phyloP scores from a whole-genome alignment of 2,113 vertebrate genomes.

The Dipodomys ordii region DNA sequence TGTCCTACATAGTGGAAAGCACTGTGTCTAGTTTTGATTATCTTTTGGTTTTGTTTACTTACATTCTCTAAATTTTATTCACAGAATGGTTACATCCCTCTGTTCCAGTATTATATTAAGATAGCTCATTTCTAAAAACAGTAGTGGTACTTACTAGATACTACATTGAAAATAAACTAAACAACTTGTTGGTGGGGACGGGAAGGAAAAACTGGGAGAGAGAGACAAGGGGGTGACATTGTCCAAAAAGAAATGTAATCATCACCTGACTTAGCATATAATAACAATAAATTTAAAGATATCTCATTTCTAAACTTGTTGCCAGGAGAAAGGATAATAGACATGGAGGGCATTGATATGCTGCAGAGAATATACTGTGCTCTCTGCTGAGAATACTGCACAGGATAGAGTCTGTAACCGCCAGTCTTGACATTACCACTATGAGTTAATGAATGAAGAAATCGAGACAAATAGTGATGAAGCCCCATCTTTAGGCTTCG shows the following conservation, averaged over 20 bases:
- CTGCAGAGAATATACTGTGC: background rate
- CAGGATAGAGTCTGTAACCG: background rate
- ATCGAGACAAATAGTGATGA: background rate
- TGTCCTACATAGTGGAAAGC: too few relatives aligned
- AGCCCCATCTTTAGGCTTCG: background rate
- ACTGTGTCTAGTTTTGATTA: background rate
- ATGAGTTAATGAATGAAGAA: background rate
- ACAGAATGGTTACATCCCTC: background rate
- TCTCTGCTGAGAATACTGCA: background rate
- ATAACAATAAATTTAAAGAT: too few relatives aligned
- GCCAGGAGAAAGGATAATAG: background rate
- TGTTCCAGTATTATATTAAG: background rate
- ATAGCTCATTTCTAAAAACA: too few relatives aligned
- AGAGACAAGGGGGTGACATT: too few relatives aligned
- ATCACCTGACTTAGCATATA: too few relatives aligned
- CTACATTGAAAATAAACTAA: too few relatives aligned
- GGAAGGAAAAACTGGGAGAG: too few relatives aligned
- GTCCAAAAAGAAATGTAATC: too few relatives aligned
- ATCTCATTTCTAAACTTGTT: too few relatives aligned
- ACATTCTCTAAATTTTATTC: background rate
- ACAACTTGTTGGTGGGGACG: too few relatives aligned
- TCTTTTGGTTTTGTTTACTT: background rate
- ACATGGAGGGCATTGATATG: background rate
- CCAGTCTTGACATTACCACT: background rate
- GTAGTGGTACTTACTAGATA: too few relatives aligned